Percentiles rank a stretch among this genome's conserved stretches.
phyloP scores from a whole-genome alignment of 2,113 vertebrate species.

The Dasypus novemcinctus region DNA sequence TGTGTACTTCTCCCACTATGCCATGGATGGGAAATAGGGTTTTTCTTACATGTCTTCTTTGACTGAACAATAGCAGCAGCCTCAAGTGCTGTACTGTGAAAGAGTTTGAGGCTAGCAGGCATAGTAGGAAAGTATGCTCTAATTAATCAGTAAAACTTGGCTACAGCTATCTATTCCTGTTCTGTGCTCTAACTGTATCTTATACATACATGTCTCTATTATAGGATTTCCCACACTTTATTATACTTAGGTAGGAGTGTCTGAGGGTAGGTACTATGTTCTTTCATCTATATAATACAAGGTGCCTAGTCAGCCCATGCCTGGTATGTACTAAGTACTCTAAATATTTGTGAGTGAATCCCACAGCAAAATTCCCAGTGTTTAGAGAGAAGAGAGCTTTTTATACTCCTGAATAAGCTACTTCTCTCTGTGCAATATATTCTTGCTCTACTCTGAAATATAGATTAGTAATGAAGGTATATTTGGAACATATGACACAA shows the following conservation, averaged over 20 bases:
- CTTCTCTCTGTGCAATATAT: background rate
- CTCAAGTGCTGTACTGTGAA: slow-evolving; percentile 9
- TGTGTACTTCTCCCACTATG: background rate
- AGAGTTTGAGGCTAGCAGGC: background rate
- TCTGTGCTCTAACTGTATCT: background rate
- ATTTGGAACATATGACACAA: slow-evolving; percentile 8
- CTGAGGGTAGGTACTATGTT: background rate
- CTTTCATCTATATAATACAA: background rate
- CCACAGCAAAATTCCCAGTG: slow-evolving; percentile 25
- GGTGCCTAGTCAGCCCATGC: background rate
- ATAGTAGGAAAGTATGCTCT: background rate
- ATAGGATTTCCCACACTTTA: background rate
- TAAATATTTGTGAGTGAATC: slow-evolving; percentile 18
- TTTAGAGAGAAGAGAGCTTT: background rate
- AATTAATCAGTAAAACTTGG: background rate
- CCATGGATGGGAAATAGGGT: background rate
- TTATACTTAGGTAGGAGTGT: background rate
- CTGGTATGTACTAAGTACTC: background rate
- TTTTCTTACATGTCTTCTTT: background rate
- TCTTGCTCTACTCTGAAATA: background rate
- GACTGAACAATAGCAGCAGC: background rate
- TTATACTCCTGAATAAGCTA: background rate
- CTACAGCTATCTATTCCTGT: background rate
- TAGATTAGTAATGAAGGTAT: background rate
- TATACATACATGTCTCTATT: background rate